Evolutionary conservation across 2,113 vertebrate genomes (phyloP).

Genomic region (Thunnus thynnus): DNA sequence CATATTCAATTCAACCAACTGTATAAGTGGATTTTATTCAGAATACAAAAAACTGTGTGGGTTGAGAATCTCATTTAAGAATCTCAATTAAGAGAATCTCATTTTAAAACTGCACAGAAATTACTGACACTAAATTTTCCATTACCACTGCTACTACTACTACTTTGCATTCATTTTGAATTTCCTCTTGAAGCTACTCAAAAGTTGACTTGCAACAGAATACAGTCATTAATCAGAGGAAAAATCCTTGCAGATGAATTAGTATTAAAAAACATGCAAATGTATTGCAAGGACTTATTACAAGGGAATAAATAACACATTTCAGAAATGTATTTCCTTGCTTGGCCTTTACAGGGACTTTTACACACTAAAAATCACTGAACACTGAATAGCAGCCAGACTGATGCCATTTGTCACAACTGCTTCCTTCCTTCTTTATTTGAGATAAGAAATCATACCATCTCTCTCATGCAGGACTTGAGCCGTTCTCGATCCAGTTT

Average conservation of each 20-base stretch:
- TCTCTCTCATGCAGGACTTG: conserved; percentile 94
- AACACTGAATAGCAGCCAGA: background rate
- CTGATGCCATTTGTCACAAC: conserved; percentile 1
- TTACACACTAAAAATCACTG: background rate
- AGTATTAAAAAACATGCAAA: conserved; percentile 14
- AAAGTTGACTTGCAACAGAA: background rate
- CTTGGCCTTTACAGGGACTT: conserved; percentile 5
- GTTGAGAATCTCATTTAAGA: too few relatives aligned
- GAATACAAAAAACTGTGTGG: too few relatives aligned
- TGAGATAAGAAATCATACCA: conserved; percentile 84
- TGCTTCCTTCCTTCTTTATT: background rate
- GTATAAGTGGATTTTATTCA: too few relatives aligned
- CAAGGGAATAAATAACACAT: background rate
- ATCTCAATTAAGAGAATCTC: too few relatives aligned
- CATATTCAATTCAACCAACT: too few relatives aligned
- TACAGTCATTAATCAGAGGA: background rate
- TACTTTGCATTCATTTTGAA: background rate
- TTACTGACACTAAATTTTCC: too few relatives aligned
- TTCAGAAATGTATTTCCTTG: background rate
- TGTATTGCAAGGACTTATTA: background rate
- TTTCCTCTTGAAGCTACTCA: background rate
- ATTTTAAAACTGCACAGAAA: too few relatives aligned
- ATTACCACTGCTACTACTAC: too few relatives aligned
- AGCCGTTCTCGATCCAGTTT: conserved; percentile 94
- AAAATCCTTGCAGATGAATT: background rate